Evolutionary conservation across 1,140 invertebrate species (phyloP), one percentile per base, ranked within the genome.

Genomic region (Tetragnatha versicolor): DNA sequence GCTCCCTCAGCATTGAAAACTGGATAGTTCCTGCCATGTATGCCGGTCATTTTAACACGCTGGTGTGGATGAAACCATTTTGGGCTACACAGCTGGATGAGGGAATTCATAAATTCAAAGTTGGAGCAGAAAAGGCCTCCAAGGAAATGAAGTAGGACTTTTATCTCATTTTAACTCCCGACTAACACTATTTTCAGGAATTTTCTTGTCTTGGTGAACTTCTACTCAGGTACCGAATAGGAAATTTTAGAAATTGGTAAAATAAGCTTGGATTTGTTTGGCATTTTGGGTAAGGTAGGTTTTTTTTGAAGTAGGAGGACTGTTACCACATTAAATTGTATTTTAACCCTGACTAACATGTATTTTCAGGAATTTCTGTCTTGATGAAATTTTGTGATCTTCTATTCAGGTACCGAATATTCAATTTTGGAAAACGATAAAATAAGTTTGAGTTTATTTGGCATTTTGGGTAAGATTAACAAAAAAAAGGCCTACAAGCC

Each of bases 1-100:
- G 79, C 20, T 81, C 55, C 12, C 20, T 87, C 6, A 95, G 93
- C 84, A 97, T 97, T 83, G 95, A 96, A 86, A 96, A 94, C 86
- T 97, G 95, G 95, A 93, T 97, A 27, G 87, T 96, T 81, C 94
- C 94, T 3, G 91, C 92, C 20, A 89, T 89, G 1, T 96, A 93
- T 85, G 93, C 93, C 12, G 94, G 94, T 14, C 93, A 96, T 85
- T 90, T 97, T 31, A 89, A 86, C 63, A 89, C 90, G 45, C 83
- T 97, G 2, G 87, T 94, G 22, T 97, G 95, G 95, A 85, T 96
- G 22, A 94, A 93, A 85, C 94, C 94, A 31, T 91, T 92, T 4
- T 97, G 94, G 94, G 91, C 93, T 39, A 88, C 90, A 82, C 77
- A 79, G n/a, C 3, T 79, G 10, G 53, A 60, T 42, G 39, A 79